Evolutionary conservation across 2,113 vertebrate species (phyloP), one percentile per base, ranked within the genome.

Genomic region (Peucedramus taeniatus): DNA sequence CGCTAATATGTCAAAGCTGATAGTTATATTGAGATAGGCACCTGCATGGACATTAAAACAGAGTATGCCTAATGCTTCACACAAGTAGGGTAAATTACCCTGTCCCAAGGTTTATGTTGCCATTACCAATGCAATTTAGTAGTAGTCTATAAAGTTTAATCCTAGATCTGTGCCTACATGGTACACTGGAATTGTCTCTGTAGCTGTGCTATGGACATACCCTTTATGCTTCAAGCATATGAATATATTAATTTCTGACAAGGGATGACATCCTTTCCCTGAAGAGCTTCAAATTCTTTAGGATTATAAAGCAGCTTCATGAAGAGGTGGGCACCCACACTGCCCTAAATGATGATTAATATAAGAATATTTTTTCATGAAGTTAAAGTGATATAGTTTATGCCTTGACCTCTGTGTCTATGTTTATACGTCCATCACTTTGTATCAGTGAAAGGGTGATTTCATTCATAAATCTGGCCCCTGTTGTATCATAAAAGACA

Each of bases 1-100:
- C 13, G 13, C 45, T 96, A 88, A 74, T 95, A 76, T 7, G 35
- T 90, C 90, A 90, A n/a, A 93, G 57, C 50, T 80, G 92, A 88
- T 39, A 61, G 85, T 37, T 90, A 72, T 20, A 75, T 44, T 81
- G 64, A 50, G 71, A 85, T 15, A 86, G 75, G 87, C 75, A 95
- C 66, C 63, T 85, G 49, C 33, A 30, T 2, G 16, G 82, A 61
- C 51, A 72, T 64, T 78, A 39, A 78, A 89, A 74, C n/a, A 53
- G 17, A 47, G 27, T 24, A 7, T 57, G 42, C 49, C 63, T 80
- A 95, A 68, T 35, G 86, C 35, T 70, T 88, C 37, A 49, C 18
- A 57, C 13, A 72, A 88, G 44, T 49, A 69, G 22, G 30, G 49
- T 76, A 65, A 71, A 89, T 60, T 30, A 77, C 31, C 42, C 33